Evolutionary conservation across 1,140 invertebrate species (phyloP).

Genomic region (Pomacea maculata): DNA sequence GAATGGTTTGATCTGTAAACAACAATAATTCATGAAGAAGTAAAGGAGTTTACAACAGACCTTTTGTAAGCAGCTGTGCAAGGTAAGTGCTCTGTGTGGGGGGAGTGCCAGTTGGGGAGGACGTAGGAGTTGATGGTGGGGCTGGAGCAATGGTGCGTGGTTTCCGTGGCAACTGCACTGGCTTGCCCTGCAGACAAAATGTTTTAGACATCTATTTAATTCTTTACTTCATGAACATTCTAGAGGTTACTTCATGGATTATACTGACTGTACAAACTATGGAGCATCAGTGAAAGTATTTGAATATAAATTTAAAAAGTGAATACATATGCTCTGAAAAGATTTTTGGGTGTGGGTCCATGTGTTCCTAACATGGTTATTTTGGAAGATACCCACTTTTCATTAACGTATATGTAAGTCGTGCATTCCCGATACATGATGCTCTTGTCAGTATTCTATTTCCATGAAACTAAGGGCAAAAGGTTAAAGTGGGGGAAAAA

Average conservation of each 20-base stretch:
- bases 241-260: background rate
- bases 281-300: slow-evolving; percentile 28
- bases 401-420: no score
- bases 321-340: background rate
- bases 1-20: no score
- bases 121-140: slow-evolving; percentile 13
- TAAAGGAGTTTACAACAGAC: slow-evolving; percentile 31
- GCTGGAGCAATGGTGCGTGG: slow-evolving; percentile 34
- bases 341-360: background rate
- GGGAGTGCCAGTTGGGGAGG: slow-evolving; percentile 34
- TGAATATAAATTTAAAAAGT: background rate
- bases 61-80: slow-evolving; percentile 72
- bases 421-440: background rate
- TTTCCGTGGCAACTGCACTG: slow-evolving; percentile 54
- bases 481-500: background rate
- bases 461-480: background rate
- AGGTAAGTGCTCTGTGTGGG: slow-evolving; percentile 71
- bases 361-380: background rate
- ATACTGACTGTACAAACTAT: slow-evolving; percentile 24
- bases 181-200: slow-evolving; percentile 64
- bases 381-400: no score
- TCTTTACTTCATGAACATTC: background rate
- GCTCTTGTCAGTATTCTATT: background rate
- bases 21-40: no score
- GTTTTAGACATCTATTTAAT: slow-evolving; percentile 2